A percentile compares a stretch with the other conserved stretches of the same genome.
These are phyloP conservation scores for Drosophila mimetica DNA, from an alignment of 2,888 invertebrate species.

Conservation along the genomic window DNA sequence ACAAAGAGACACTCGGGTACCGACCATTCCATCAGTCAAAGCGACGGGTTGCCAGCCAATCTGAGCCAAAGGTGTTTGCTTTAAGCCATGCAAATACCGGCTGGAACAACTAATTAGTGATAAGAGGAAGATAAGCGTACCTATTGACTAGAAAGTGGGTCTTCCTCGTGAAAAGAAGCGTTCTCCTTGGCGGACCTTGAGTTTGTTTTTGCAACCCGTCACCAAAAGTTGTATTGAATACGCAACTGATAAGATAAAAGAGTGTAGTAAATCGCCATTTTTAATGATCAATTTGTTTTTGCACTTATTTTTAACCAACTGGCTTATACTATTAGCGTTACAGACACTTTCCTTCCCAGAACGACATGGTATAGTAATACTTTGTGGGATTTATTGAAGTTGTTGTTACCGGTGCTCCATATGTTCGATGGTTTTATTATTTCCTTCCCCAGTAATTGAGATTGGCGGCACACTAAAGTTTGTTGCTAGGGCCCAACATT, in stretches of 20 bases:
- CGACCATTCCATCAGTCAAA: constrained; percentile 23
- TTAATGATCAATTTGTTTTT: constrained; percentile 13
- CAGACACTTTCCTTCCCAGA: constrained; percentile 3
- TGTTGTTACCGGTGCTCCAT: constrained; percentile 3
- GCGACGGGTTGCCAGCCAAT: constrained; percentile 5
- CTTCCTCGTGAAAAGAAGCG: constrained; percentile 4
- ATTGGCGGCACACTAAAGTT: constrained; percentile 6
- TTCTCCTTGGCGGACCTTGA: constrained; percentile 13
- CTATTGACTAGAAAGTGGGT: constrained; percentile 33
- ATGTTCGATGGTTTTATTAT: constrained; percentile 13
- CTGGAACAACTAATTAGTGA: constrained; percentile 5
- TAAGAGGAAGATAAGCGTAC: constrained; percentile 13
- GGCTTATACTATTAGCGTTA: too few species aligned
- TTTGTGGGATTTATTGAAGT: not conserved
- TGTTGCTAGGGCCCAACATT: constrained; percentile 31
- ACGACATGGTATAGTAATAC: not conserved
- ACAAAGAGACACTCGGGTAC: constrained; percentile 8
- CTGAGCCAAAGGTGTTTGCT: not conserved
- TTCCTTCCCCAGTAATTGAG: not conserved
- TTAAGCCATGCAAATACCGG: constrained; percentile 17
- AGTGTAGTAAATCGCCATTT: constrained; percentile 11
- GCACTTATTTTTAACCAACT: constrained; percentile 28
- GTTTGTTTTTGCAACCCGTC: constrained; percentile 28
- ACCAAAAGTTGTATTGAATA: constrained; percentile 5
- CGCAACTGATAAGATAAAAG: constrained; percentile 24